Percentiles rank a stretch among this genome's conserved stretches.
phyloP scores from a whole-genome alignment of 2,888 invertebrate species.

The Linyphia triangularis region DNA sequence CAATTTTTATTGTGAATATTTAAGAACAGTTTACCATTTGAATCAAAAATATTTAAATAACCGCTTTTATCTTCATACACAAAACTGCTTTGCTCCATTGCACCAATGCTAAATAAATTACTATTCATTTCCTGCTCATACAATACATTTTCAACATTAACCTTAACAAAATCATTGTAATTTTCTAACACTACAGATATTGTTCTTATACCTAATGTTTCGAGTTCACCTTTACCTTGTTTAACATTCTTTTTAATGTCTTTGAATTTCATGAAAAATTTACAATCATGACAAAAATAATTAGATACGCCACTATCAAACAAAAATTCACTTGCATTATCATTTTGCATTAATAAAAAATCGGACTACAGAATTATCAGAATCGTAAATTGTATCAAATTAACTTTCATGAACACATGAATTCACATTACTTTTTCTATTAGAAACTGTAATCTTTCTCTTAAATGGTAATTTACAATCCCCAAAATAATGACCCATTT shows the following conservation, averaged over 20 bases:
- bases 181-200: not conserved
- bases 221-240: not conserved
- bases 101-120: too few relatives aligned
- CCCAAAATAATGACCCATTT: not conserved
- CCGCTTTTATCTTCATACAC: not conserved
- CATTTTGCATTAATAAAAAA: not conserved
- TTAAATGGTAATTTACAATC: not conserved
- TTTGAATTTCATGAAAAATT: not conserved
- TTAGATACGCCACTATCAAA: not conserved
- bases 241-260: not conserved
- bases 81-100: not conserved
- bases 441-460: not conserved
- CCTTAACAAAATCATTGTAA: not conserved
- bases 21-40: not conserved
- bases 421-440: not conserved
- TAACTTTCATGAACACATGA: not conserved
- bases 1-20: not conserved
- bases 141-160: not conserved
- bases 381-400: not conserved
- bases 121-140: too few relatives aligned
- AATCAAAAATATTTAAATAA: not conserved
- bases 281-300: not conserved
- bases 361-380: not conserved
- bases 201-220: not conserved
- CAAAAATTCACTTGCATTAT: not conserved